A percentile compares a stretch with the other conserved stretches of the same genome.
phyloP scores from a whole-genome alignment of 1,140 invertebrate genomes.

The Rhynchophorus ferrugineus region DNA sequence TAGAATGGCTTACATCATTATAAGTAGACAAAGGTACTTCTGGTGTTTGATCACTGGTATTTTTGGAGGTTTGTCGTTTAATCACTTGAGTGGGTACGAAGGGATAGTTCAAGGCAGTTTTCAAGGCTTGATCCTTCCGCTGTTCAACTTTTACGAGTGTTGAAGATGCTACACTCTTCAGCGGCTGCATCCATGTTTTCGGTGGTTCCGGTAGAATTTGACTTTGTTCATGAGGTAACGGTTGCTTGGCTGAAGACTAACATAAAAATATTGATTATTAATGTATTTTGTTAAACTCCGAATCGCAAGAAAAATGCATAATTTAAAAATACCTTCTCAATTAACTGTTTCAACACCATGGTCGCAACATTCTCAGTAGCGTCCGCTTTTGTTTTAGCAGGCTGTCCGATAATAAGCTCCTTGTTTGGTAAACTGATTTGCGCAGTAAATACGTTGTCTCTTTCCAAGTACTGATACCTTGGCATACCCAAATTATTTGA shows the following conservation, averaged over 20 bases:
- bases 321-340: constrained; percentile 18
- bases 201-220: constrained; percentile 16
- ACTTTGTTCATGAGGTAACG: background rate
- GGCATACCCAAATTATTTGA: constrained; percentile 39
- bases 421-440: constrained; percentile 40
- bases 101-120: constrained; percentile 17
- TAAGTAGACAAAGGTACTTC: constrained; percentile 38
- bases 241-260: constrained; percentile 7
- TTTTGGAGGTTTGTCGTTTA: constrained; percentile 21
- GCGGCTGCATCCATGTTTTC: constrained; percentile 19
- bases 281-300: constrained; percentile 25
- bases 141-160: constrained; percentile 1
- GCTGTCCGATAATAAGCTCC: constrained; percentile 37
- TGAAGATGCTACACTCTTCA: background rate
- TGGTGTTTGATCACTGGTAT: constrained; percentile 16
- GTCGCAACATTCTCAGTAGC: constrained; percentile 43
- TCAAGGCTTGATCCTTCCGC: constrained; percentile 9
- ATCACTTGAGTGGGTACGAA: constrained; percentile 25
- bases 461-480: constrained; percentile 40
- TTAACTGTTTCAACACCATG: constrained; percentile 33
- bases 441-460: constrained; percentile 33
- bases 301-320: constrained; percentile 22
- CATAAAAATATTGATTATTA: constrained; percentile 7
- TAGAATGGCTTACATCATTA: constrained; percentile 25
- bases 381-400: constrained; percentile 33